phyloP scores from a whole-genome alignment of 2,888 invertebrate genomes.

The Malthinus flaveolus region DNA sequence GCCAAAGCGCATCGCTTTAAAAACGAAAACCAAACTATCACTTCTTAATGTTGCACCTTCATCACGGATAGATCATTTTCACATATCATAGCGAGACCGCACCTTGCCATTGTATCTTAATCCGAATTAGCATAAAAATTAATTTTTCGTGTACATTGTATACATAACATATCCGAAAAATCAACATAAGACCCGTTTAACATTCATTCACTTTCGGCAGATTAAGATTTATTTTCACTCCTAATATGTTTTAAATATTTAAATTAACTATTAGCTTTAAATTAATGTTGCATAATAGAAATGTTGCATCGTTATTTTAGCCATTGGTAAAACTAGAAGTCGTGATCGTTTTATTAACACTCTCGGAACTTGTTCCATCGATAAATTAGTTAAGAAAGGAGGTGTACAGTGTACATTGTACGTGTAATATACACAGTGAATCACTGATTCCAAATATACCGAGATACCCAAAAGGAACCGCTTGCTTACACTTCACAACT shows the following conservation, averaged over 20 bases:
- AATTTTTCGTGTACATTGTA: slow-evolving; percentile 1
- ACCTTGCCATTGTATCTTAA: slow-evolving; percentile 39
- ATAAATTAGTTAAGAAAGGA: no score
- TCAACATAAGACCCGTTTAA: neutral
- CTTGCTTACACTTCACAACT: no score
- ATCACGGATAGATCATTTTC: slow-evolving; percentile 36
- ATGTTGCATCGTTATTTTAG: neutral
- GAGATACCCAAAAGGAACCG: no score
- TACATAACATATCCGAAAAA: slow-evolving; percentile 5
- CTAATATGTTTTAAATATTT: slow-evolving; percentile 5
- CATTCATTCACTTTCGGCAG: slow-evolving; percentile 5
- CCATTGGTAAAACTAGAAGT: no score
- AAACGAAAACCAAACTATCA: no score
- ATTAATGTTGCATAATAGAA: slow-evolving; percentile 1
- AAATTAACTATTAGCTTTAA: neutral
- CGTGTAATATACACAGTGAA: no score
- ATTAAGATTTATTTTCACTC: slow-evolving; percentile 13
- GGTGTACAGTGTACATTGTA: no score
- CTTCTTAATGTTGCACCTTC: slow-evolving; percentile 25
- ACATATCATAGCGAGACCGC: slow-evolving; percentile 32
- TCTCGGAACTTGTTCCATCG: no score
- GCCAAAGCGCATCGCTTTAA: no score
- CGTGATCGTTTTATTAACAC: no score
- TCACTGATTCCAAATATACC: no score
- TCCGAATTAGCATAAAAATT: slow-evolving; percentile 9